Evolutionary conservation across 2,888 invertebrate genomes (phyloP).

Genomic region (Melolontha melolontha): DNA sequence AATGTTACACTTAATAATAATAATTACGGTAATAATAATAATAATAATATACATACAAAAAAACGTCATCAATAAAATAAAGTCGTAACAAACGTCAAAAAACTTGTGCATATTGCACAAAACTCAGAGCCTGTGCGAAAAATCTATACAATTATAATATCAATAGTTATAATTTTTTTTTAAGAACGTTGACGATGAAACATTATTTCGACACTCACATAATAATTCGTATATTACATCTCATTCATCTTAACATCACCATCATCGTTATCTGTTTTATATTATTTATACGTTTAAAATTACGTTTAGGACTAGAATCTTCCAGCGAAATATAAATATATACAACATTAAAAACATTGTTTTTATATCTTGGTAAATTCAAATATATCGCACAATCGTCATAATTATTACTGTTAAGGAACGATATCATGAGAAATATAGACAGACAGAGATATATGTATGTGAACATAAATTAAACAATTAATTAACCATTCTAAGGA

Average conservation of each 20-base stretch:
- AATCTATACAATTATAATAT: constrained; percentile 39
- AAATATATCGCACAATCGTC: constrained; percentile 3
- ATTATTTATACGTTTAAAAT: constrained; percentile 41
- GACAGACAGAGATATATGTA: constrained; percentile 4
- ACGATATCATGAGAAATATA: constrained; percentile 44
- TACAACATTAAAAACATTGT: constrained; percentile 45
- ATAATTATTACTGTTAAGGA: constrained; percentile 44
- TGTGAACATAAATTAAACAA: constrained; percentile 51
- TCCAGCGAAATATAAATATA: constrained; percentile 48
- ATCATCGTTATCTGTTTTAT: constrained; percentile 4
- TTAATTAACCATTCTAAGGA: constrained; percentile 11
- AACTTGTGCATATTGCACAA: constrained; percentile 49
- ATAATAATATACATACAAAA: constrained; percentile 42
- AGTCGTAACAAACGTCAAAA: constrained; percentile 32
- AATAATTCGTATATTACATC: background rate
- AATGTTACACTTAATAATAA: constrained; percentile 36
- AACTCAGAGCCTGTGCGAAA: constrained; percentile 45
- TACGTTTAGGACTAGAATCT: constrained; percentile 45
- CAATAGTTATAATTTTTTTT: constrained; percentile 20
- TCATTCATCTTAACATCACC: background rate
- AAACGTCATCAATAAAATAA: constrained; percentile 24
- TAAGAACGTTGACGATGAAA: constrained; percentile 24
- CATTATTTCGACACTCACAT: constrained; percentile 7
- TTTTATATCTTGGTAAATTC: constrained; percentile 22
- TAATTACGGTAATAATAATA: constrained; percentile 40